Base-by-base conservation (phyloP, 53 echinoderm and acorn worm species). In the Holothuria scabra region DNA sequence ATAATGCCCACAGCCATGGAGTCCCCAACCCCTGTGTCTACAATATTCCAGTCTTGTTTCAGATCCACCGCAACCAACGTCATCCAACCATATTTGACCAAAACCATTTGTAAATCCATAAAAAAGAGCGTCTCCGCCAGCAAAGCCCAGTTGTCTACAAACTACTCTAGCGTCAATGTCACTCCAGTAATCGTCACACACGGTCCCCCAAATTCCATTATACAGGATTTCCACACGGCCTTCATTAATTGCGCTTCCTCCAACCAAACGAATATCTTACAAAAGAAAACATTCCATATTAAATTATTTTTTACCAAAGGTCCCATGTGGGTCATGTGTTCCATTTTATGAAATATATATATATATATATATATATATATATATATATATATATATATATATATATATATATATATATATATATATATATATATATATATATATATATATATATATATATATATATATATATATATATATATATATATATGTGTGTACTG, bases 131-230 rank as follows among this genome's bases (percentile, higher is more conserved):
- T n/a, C 62, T 26, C 33, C 81, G 0, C 24, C 20, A 1, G 52
- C 41, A 10, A 8, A 83, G 21, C 83, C 83, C 32, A 83, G 83
- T n/a, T 83, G 67, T 4, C n/a, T 28, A 22, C 83, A 83, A 24
- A 83, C 46, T 30, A 83, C 83, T 2, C 0, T 44, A 8, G 83
- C 83, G 67, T 83, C 83, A 23, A 10, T 12, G 4, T 49, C 12
- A 49, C 48, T 67, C 83, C 83, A 83, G 30, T 2, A 1, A 46
- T 83, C 83, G 28, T 83, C 67, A 19, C 83, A 83, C 5, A 83
- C 56, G 2, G 66, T 83, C 23, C 83, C 83, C 83, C 67, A 83
- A 22, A 24, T 11, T 24, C 67, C 83, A 56, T 78, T 78, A 31
- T 28, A 23, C 20, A 78, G 56, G 19, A 78, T 32, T 31, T 78